These are phyloP conservation scores for Buathra laborator DNA, from an alignment of 2,888 invertebrate genomes.

Conservation along the genomic window DNA sequence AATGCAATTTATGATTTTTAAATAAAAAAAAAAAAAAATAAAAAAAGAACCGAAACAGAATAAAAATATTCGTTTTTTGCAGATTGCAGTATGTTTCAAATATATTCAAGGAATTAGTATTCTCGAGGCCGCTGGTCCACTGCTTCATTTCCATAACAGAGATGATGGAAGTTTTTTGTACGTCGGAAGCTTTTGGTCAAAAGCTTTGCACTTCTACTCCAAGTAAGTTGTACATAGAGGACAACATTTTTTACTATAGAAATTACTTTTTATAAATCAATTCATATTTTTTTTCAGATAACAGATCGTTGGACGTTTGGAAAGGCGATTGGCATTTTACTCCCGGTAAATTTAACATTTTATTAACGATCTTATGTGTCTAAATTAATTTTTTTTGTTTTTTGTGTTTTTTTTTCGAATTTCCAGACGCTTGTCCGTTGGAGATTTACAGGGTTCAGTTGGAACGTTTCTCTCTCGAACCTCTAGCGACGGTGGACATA, in stretches of 20 bases:
- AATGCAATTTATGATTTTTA: neutral
- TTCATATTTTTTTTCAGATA: conserved; percentile 68
- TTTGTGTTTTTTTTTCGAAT: conserved; percentile 58
- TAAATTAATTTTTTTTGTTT: neutral
- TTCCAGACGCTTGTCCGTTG: conserved; percentile 79
- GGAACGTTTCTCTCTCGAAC: conserved; percentile 78
- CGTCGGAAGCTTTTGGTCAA: conserved; percentile 70
- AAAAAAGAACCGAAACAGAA: neutral
- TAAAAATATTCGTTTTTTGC: conserved; percentile 56
- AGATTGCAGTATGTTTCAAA: conserved; percentile 77
- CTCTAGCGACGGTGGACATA: conserved; percentile 76
- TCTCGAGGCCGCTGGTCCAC: conserved; percentile 80
- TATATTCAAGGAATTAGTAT: conserved; percentile 82
- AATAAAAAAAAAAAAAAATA: conserved; percentile 1
- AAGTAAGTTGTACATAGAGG: conserved; percentile 73
- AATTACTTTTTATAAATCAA: conserved; percentile 13
- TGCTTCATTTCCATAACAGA: conserved; percentile 77
- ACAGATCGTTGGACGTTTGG: conserved; percentile 73
- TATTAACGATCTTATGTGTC: neutral
- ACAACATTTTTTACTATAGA: neutral
- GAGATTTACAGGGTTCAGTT: conserved; percentile 80
- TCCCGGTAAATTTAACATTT: conserved; percentile 71
- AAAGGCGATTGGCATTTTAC: conserved; percentile 79
- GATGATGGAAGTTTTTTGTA: conserved; percentile 77
- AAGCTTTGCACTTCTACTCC: conserved; percentile 76